Evolutionary conservation across 2,888 invertebrate genomes (phyloP).

Genomic region (Campaea margaritaria): DNA sequence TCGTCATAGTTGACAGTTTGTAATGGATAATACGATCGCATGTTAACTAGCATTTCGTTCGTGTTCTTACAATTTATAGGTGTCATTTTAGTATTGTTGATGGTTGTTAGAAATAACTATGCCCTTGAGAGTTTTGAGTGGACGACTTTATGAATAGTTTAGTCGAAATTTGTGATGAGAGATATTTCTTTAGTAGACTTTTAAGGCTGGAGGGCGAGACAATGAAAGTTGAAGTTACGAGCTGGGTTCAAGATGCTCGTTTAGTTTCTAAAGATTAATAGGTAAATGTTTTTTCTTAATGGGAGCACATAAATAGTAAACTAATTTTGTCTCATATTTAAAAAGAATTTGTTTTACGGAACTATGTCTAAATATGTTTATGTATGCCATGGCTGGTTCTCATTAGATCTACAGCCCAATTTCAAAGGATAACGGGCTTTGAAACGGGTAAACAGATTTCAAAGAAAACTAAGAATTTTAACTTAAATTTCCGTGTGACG

Average conservation of each 20-base stretch:
- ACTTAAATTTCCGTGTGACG: too few relatives aligned
- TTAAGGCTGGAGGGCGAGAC: constrained; percentile 26
- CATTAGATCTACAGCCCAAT: too few relatives aligned
- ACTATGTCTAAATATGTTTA: too few relatives aligned
- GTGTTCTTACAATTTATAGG: constrained; percentile 43
- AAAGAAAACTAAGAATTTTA: too few relatives aligned
- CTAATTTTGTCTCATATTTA: too few relatives aligned
- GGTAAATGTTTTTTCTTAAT: not conserved
- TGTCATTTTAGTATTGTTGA: constrained; percentile 40
- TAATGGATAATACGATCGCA: constrained; percentile 73
- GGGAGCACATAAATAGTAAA: not conserved
- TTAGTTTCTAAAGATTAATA: not conserved
- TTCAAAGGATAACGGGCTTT: too few relatives aligned
- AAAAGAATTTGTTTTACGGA: too few relatives aligned
- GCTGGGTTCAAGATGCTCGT: not conserved
- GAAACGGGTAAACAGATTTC: too few relatives aligned
- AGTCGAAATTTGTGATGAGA: constrained; percentile 25
- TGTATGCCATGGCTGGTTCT: too few relatives aligned
- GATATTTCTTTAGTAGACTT: constrained; percentile 10
- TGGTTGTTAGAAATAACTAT: constrained; percentile 31
- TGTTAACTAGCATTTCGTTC: constrained; percentile 52
- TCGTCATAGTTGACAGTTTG: constrained; percentile 71
- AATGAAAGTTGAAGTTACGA: constrained; percentile 17
- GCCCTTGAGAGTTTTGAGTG: constrained; percentile 36
- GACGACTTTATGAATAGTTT: constrained; percentile 39